Conservation (phyloP, 2,113 vertebrate genomes). For the Rhynchopsitta pachyrhyncha region DNA sequence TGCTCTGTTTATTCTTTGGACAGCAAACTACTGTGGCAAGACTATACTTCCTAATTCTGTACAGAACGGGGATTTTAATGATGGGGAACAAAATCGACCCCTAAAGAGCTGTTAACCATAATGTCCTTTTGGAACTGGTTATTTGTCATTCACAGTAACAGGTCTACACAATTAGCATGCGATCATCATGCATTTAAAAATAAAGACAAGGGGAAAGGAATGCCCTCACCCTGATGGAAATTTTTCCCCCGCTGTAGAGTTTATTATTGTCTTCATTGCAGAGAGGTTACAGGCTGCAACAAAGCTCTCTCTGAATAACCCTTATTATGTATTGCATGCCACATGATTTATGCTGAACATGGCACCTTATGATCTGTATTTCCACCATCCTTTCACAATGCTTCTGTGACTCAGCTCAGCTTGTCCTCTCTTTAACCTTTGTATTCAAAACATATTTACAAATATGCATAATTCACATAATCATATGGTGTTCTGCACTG, state of each 20-base stretch:
- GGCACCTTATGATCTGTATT: slow-evolving; percentile 58
- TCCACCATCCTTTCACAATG: neutral
- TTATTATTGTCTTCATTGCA: slow-evolving; percentile 62
- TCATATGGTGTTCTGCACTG: neutral
- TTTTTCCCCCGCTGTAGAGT: slow-evolving; percentile 16
- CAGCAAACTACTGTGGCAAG: slow-evolving; percentile 19
- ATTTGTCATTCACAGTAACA: slow-evolving; percentile 64
- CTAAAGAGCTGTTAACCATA: slow-evolving; percentile 50
- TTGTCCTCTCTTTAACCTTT: slow-evolving; percentile 58
- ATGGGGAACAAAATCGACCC: slow-evolving; percentile 49
- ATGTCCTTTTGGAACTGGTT: slow-evolving; percentile 41
- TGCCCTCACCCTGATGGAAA: neutral
- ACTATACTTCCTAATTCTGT: slow-evolving; percentile 50
- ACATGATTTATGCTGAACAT: slow-evolving; percentile 51
- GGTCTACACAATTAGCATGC: slow-evolving; percentile 47
- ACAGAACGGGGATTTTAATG: slow-evolving; percentile 51
- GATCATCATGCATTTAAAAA: slow-evolving; percentile 43
- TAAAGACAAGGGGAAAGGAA: neutral
- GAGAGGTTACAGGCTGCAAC: slow-evolving; percentile 30
- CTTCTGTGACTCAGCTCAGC: slow-evolving; percentile 30
- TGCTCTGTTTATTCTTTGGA: slow-evolving; percentile 43
- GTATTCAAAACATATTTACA: slow-evolving; percentile 51
- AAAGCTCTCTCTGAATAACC: slow-evolving; percentile 7
- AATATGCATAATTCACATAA: slow-evolving; percentile 46
- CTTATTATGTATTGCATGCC: slow-evolving; percentile 48